Evolutionary conservation across 2,888 invertebrate species (phyloP).

Genomic region (Phyto melanocephala): DNA sequence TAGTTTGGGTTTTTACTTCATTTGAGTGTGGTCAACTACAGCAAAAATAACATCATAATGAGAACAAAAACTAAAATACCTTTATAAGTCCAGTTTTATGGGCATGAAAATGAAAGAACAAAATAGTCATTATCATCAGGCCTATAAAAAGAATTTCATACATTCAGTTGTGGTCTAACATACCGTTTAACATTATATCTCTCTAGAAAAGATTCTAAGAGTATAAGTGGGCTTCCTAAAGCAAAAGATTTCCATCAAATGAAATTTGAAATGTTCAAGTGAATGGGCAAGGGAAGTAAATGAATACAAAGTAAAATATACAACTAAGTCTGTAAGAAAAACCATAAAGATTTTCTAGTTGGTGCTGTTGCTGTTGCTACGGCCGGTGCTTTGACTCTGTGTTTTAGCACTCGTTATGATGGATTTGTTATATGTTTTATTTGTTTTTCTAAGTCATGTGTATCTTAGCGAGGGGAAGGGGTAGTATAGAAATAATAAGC

Average conservation of each 20-base stretch:
- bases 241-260: slow-evolving; percentile 31
- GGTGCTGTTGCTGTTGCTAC: not conserved
- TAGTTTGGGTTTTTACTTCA: slow-evolving; percentile 6
- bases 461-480: not conserved
- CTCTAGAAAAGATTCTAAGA: not conserved
- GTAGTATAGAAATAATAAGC: not conserved
- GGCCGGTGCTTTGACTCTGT: too few species aligned
- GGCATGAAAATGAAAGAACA: not conserved
- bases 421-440: slow-evolving; percentile 48
- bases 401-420: slow-evolving; percentile 31
- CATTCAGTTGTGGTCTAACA: too few species aligned
- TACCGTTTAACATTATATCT: too few species aligned
- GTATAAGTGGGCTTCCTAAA: not conserved
- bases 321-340: slow-evolving; percentile 13
- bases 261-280: slow-evolving; percentile 48
- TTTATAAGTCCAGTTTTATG: slow-evolving; percentile 50
- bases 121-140: slow-evolving; percentile 11
- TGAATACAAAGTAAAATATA: not conserved
- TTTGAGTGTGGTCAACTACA: not conserved
- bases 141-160: slow-evolving; percentile 32
- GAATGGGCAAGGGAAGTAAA: slow-evolving; percentile 29
- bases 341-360: slow-evolving; percentile 29
- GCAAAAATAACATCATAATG: not conserved
- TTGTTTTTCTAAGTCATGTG: slow-evolving; percentile 5
- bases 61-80: slow-evolving; percentile 21